Percentiles rank a stretch among this genome's conserved stretches.
These are phyloP conservation scores for Takifugu ocellatus DNA, from an alignment of 2,797 vertebrate species.

Conservation along the genomic window DNA sequence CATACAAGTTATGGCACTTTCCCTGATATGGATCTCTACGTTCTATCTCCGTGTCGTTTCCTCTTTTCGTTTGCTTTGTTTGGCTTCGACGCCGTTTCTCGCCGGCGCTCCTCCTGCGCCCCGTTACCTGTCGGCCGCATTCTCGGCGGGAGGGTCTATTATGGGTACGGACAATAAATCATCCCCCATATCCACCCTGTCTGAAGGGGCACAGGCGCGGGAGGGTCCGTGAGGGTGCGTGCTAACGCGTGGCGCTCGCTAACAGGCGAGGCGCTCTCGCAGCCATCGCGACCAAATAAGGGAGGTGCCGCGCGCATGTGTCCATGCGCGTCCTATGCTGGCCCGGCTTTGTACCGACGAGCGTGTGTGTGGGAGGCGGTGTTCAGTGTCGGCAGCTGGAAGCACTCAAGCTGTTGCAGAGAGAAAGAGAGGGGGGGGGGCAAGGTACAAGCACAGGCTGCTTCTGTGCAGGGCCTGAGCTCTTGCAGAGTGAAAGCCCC, in stretches of 20 bases:
- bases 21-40: slow-evolving; percentile 26
- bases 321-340: slow-evolving; percentile 41
- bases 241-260: neutral
- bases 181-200: slow-evolving; percentile 74
- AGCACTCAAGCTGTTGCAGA: slow-evolving; percentile 74
- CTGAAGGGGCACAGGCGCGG: slow-evolving; percentile 59
- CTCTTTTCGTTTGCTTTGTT: slow-evolving; percentile 34
- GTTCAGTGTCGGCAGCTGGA: slow-evolving; percentile 82
- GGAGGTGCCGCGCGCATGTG: slow-evolving; percentile 19
- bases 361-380: slow-evolving; percentile 65
- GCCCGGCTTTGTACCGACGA: slow-evolving; percentile 44
- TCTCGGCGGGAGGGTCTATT: slow-evolving; percentile 51
- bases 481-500: slow-evolving; percentile 75
- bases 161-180: slow-evolving; percentile 79
- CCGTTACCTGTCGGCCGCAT: slow-evolving; percentile 75
- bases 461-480: slow-evolving; percentile 69
- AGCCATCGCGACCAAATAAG: slow-evolving; percentile 60
- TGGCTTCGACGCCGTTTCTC: slow-evolving; percentile 66
- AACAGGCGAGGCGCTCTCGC: slow-evolving; percentile 50
- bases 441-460: slow-evolving; percentile 66
- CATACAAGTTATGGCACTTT: slow-evolving; percentile 24
- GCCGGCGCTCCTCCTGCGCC: slow-evolving; percentile 56
- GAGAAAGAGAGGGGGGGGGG: slow-evolving; percentile 27
- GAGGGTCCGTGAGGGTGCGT: slow-evolving; percentile 28
- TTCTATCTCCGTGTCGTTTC: slow-evolving; percentile 41